Conservation (phyloP, 1,140 invertebrate genomes). For the Antheraea pernyi region DNA sequence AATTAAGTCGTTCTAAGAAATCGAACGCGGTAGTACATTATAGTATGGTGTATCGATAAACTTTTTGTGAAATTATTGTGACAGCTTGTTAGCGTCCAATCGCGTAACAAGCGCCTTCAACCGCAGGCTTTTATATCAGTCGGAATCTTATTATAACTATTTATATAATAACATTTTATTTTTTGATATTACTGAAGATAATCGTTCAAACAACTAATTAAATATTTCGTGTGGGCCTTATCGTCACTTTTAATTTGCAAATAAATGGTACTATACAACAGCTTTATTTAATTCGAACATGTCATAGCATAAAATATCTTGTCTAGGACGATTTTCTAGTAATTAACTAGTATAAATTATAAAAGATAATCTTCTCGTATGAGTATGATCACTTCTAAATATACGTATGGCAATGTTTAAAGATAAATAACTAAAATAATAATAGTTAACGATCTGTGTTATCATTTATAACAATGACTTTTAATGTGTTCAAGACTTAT, state of each 20-base stretch:
- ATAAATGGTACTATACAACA: too few relatives aligned
- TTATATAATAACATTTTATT: conserved; percentile 6
- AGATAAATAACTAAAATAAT: background rate
- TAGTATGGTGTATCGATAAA: background rate
- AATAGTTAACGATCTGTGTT: background rate
- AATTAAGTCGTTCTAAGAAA: too few relatives aligned
- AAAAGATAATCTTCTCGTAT: background rate
- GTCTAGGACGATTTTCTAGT: background rate
- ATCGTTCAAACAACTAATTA: background rate
- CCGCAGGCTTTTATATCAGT: conserved; percentile 40
- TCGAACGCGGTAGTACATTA: too few relatives aligned
- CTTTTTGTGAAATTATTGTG: conserved; percentile 12
- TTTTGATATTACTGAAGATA: background rate
- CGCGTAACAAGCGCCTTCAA: conserved; percentile 51
- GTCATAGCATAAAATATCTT: too few relatives aligned
- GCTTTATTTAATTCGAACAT: too few relatives aligned
- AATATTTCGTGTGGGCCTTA: background rate
- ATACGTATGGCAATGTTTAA: background rate
- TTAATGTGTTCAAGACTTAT: background rate
- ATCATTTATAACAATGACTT: background rate
- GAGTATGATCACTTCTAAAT: background rate
- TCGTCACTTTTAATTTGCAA: too few relatives aligned
- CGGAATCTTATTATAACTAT: conserved; percentile 26
- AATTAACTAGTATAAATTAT: background rate
- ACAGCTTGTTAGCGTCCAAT: conserved; percentile 46